Conservation (phyloP, 2,888 invertebrate genomes). For the Amaurobius ferox region DNA sequence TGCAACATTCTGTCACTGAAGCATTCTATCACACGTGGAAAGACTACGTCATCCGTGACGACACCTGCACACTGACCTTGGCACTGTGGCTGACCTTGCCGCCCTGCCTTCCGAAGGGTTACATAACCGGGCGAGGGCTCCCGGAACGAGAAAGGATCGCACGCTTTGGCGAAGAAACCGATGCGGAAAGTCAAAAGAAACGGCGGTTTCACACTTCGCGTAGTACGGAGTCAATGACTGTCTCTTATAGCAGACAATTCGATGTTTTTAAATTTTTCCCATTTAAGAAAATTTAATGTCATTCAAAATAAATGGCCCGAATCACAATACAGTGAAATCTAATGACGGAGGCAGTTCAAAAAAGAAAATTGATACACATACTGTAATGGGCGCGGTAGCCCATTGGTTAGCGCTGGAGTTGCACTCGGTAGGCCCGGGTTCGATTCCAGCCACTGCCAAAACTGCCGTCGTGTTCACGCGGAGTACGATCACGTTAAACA, state of each 20-base stretch:
- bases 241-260: neutral
- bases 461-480: no score
- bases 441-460: no score
- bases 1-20: neutral
- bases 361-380: no score
- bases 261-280: no score
- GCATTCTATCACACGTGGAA: constrained; percentile 65
- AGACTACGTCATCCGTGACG: constrained; percentile 69
- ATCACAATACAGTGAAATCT: no score
- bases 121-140: constrained; percentile 5
- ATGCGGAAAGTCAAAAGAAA: neutral
- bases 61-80: constrained; percentile 72
- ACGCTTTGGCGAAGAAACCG: neutral
- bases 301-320: no score
- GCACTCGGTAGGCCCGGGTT: no score
- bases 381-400: no score
- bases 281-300: no score
- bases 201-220: neutral
- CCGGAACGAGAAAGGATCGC: neutral
- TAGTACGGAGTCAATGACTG: constrained; percentile 1
- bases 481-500: no score
- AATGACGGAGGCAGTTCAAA: no score
- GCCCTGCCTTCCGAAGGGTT: constrained; percentile 55
- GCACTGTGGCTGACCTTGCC: constrained; percentile 67
- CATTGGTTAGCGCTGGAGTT: no score